Evolutionary conservation across 2,797 vertebrate genomes (phyloP), one percentile per base, ranked within the genome.

Genomic region (Benthosema pterotum): DNA sequence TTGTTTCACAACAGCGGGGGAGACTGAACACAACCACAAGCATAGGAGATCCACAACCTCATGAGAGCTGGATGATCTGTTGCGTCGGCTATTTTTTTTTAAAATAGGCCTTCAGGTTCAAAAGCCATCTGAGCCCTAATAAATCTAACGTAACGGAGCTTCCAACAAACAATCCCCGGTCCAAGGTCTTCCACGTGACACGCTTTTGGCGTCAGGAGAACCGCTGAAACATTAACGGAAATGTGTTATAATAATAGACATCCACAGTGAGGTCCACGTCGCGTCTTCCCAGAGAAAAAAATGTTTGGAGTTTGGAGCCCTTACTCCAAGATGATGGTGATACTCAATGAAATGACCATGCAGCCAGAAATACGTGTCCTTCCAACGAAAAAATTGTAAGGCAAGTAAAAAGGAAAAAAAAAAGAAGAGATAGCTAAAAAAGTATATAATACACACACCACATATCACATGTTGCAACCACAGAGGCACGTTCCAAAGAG

Each of bases 281-380:
- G 66, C 82, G 79, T 72, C 68, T 70, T 74, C 76, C 60, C 64
- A 69, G 70, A 50, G 74, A 72, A 67, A n/a, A n/a, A n/a, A n/a
- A n/a, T n/a, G n/a, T n/a, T 54, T 32, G 65, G 14, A 63, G 64
- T 67, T 77, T 71, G 57, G n/a, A n/a, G n/a, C n/a, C n/a, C n/a
- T n/a, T n/a, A n/a, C 69, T 85, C 73, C 79, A 75, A 82, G 81
- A 87, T 88, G 90, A 91, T 83, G 78, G 60, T 19, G 74, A 87
- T 88, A 88, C 84, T 91, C 79, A 69, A 94, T 94, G 94, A 78
- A 89, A 95, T 92, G 94, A 89, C 77, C 94, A 94, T 95, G 95
- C 93, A 92, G 83, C 83, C 87, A 83, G 72, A 88, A 72, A 72
- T 83, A 76, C 75, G 5, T 5, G 63, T 69, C 76, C 72, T n/a